phyloP scores from a whole-genome alignment of 2,888 invertebrate genomes.

The Strigamia crassipes region DNA sequence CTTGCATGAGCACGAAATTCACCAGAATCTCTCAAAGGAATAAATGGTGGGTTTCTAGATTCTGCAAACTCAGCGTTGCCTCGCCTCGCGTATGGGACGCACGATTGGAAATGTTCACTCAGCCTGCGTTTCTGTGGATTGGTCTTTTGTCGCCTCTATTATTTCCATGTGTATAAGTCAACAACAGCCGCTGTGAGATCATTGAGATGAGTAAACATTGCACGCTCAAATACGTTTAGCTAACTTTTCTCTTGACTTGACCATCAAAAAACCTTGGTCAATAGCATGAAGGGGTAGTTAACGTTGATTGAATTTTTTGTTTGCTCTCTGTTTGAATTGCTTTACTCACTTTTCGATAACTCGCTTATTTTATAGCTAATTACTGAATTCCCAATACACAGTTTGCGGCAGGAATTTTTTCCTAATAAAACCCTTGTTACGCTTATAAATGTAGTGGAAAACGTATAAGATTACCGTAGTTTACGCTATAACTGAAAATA shows the following conservation, averaged over 20 bases:
- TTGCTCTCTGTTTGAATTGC: neutral
- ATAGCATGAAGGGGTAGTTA: neutral
- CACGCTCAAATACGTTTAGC: neutral
- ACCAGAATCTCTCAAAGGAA: neutral
- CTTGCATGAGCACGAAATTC: neutral
- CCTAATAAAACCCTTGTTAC: too few species aligned
- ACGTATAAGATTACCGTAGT: too few species aligned
- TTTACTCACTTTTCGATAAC: neutral
- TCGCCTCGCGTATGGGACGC: neutral
- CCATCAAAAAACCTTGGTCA: neutral
- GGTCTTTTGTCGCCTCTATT: neutral
- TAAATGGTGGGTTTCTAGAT: neutral
- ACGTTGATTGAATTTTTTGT: neutral
- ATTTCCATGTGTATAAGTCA: neutral
- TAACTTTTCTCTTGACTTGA: neutral
- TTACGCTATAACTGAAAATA: too few species aligned
- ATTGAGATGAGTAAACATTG: neutral
- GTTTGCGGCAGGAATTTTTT: too few species aligned
- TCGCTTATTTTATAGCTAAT: neutral
- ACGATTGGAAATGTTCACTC: neutral
- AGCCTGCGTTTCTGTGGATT: neutral
- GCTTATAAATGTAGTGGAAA: too few species aligned
- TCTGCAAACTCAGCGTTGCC: neutral
- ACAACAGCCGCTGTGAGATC: neutral
- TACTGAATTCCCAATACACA: too few species aligned